Percentiles rank a stretch among this genome's conserved stretches.
phyloP scores from a whole-genome alignment of 2,113 vertebrate genomes.

The Pedetes capensis region DNA sequence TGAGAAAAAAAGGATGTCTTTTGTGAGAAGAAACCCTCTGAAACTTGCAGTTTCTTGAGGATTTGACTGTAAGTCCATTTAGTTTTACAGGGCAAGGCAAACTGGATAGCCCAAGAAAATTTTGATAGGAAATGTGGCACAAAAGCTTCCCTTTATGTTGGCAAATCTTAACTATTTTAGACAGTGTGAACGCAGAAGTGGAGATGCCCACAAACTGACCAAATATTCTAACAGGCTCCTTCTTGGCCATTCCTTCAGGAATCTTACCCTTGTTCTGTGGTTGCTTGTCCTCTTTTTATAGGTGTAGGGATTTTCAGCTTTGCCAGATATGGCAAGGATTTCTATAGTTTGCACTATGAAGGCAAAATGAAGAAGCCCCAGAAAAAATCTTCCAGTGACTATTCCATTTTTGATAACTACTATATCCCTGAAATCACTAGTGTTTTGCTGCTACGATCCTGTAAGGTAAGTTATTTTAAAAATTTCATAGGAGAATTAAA shows the following conservation, averaged over 20 bases:
- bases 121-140: neutral
- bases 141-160: neutral
- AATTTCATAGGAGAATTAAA: neutral
- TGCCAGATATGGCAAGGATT: constrained; percentile 87
- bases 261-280: neutral
- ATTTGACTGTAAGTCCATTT: neutral
- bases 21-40: neutral
- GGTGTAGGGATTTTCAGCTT: constrained; percentile 91
- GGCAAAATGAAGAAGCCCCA: constrained; percentile 81
- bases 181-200: rapidly evolving
- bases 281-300: constrained; percentile 43
- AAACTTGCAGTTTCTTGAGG: neutral
- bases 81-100: neutral
- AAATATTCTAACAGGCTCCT: neutral
- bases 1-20: neutral
- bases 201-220: neutral
- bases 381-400: constrained; percentile 76
- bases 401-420: constrained; percentile 82
- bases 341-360: constrained; percentile 83
- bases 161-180: neutral
- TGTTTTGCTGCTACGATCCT: constrained; percentile 82
- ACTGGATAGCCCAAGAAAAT: neutral
- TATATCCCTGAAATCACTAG: constrained; percentile 83
- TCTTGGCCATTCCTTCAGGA: neutral
- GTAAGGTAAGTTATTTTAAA: constrained; percentile 70